Conservation (phyloP, 2,113 vertebrate genomes). For the Cyprinodon variegatus region DNA sequence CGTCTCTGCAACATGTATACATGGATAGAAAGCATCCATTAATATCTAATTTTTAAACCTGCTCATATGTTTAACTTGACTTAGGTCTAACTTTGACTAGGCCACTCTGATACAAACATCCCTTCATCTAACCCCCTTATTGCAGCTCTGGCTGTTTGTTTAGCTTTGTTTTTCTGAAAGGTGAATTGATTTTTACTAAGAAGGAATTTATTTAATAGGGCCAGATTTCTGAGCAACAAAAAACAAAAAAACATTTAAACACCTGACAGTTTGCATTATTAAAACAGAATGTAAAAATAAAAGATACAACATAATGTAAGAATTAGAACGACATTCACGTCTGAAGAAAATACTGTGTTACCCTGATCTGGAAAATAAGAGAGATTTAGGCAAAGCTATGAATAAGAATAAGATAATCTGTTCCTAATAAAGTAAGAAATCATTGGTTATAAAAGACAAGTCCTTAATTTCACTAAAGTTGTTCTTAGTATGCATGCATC, state of each 20-base stretch:
- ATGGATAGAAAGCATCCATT: neutral
- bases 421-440: neutral
- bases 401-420: neutral
- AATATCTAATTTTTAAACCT: too few species aligned
- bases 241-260: too few species aligned
- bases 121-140: neutral
- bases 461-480: slow-evolving; percentile 21
- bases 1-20: neutral
- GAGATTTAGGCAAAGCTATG: neutral
- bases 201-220: too few species aligned
- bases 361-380: neutral
- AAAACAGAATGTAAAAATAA: neutral
- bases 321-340: neutral
- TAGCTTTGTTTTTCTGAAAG: neutral
- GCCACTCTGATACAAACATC: neutral
- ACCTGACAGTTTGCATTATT: neutral
- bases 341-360: neutral
- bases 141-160: neutral
- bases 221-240: too few species aligned
- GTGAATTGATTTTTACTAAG: neutral
- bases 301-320: neutral
- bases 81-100: neutral
- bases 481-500: neutral
- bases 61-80: too few species aligned
- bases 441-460: neutral